phyloP scores from a whole-genome alignment of 1,140 invertebrate genomes.

The Drosophila melanica region DNA sequence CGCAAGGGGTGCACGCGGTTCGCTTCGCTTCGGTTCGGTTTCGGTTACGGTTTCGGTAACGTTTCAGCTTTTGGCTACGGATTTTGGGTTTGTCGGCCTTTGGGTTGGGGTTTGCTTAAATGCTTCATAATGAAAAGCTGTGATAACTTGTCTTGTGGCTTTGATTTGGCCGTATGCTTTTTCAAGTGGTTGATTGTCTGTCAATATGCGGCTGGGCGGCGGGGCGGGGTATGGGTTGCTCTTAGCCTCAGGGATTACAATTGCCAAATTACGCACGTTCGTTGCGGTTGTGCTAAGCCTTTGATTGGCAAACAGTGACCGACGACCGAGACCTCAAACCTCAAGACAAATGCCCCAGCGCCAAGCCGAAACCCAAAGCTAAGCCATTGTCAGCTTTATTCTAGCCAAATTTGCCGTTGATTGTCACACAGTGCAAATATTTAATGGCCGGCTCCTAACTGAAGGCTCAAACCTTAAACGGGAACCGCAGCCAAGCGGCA shows the following conservation, averaged over 20 bases:
- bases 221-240: constrained; percentile 10
- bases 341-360: background rate
- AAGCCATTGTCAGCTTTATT: no score
- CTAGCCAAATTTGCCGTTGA: no score
- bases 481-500: no score
- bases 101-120: constrained; percentile 54
- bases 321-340: constrained; percentile 6
- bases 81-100: constrained; percentile 6
- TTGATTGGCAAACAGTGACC: constrained; percentile 61
- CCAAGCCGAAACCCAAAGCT: background rate
- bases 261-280: constrained; percentile 66
- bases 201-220: constrained; percentile 63
- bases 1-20: constrained; percentile 72
- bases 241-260: constrained; percentile 46
- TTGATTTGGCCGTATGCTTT: constrained; percentile 70
- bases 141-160: constrained; percentile 73
- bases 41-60: constrained; percentile 14
- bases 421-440: no score
- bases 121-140: constrained; percentile 82
- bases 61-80: constrained; percentile 21
- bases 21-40: constrained; percentile 3
- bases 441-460: no score
- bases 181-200: constrained; percentile 78
- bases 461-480: no score
- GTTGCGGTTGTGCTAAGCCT: constrained; percentile 69